Evolutionary conservation across 2,888 invertebrate genomes (phyloP).

Genomic region (Operophtera brumata): DNA sequence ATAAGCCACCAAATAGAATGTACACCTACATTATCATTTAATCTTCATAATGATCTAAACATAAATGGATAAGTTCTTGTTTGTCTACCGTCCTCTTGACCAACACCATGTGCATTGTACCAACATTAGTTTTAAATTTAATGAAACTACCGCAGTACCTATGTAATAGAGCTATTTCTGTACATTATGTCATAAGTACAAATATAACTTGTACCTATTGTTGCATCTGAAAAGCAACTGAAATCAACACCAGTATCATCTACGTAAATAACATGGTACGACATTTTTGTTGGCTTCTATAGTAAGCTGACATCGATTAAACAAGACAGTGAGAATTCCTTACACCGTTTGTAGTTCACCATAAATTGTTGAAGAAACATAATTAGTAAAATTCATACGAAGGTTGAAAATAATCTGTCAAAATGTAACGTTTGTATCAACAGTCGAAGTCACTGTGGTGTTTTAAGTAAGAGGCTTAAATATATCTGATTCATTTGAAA

Average conservation of each 20-base stretch:
- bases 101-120: constrained; percentile 19
- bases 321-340: neutral
- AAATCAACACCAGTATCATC: constrained; percentile 7
- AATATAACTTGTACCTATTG: constrained; percentile 33
- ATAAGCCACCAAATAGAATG: constrained; percentile 4
- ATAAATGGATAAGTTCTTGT: constrained; percentile 10
- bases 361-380: neutral
- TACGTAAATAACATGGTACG: constrained; percentile 9
- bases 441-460: constrained; percentile 1
- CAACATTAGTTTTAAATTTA: constrained; percentile 5
- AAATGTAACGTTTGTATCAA: too few species aligned
- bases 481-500: constrained; percentile 52
- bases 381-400: neutral
- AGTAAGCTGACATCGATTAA: neutral
- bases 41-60: constrained; percentile 17
- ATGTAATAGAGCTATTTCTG: constrained; percentile 18
- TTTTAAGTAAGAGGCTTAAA: constrained; percentile 50
- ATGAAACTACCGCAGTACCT: constrained; percentile 4
- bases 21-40: neutral
- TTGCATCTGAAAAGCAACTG: constrained; percentile 27
- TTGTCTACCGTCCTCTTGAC: constrained; percentile 28
- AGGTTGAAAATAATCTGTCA: neutral
- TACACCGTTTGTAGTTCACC: neutral
- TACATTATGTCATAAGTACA: constrained; percentile 35
- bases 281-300: neutral